Base-by-base conservation (phyloP, 1,140 invertebrate genomes). In the Drosophila truncata region DNA sequence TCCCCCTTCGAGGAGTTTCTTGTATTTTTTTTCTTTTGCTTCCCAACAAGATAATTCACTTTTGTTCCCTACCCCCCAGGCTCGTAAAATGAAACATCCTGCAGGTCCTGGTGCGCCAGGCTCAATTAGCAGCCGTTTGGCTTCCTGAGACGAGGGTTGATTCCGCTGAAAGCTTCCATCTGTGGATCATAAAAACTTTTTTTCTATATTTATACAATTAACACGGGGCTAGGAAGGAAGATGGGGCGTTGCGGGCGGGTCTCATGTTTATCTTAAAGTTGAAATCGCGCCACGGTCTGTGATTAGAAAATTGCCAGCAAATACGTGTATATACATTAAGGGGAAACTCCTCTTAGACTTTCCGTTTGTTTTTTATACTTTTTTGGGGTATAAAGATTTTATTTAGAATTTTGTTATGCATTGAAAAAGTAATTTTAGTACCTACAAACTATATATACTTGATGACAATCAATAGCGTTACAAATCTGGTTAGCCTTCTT, bases 161-260 rank as follows among this genome's bases (percentile, higher is more conserved):
- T 76, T 58, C 61, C 75, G 73, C 31, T 78, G 73, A 76, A 66
- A 79, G 80, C 81, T 58, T 50, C 82, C 61, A 72, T 73, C 82
- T 69, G 82, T 65, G 54, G 78, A 64, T 80, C 77, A 88, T 87
- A 88, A 88, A 87, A 88, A 88, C 77, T 88, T 87, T 74, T 74
- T 29, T 75, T 72, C 84, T 84, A 88, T 87, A 84, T 87, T 87
- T 87, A 88, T 87, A 88, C 85, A 87, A 87, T 87, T 87, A 87
- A 87, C 84, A 80, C 84, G 37, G 69, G 16, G 33, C 9, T 27
- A 13, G 29, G 46, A 20, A 23, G 62, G n/a, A 33, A 1, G 59
- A 23, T 59, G 64, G 58, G 76, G 0, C 44, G 20, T 64, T 70
- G 20, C 13, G 13, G 7, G n/a, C n/a, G 27, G 10, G 6, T 4